Evolutionary conservation across 2,113 vertebrate genomes (phyloP), one percentile per base, ranked within the genome.

Genomic region (Phoxinus phoxinus): DNA sequence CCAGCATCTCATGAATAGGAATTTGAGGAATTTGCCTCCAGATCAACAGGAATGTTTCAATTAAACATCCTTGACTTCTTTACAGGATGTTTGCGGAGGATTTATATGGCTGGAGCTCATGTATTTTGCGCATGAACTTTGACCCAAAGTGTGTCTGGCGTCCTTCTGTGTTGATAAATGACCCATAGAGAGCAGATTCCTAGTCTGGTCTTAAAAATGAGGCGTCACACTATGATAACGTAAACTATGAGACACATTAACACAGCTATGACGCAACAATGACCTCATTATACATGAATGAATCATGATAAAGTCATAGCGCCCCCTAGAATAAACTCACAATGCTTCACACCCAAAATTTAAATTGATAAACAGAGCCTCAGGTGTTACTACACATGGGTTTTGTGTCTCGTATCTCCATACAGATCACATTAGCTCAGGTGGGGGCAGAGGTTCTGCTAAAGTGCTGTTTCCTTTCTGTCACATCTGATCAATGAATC

Each of bases 391-490:
- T 59, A 15, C 23, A 61, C 56, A n/a, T 27, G n/a, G 53, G 6
- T 61, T 61, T 61, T n/a, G 53, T 3, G 8, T 48, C 41, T 79
- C 19, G 1, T 51, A 25, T 69, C 80, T 82, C 44, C 44, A 35
- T 48, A 82, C 5, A 46, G 41, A 69, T 81, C 79, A 63, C 61
- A 51, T 82, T 82, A 82, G 44, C 44, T 69, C 11, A 30, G 25
- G n/a, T 53, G 32, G 4, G 27, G 79, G 17, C 5, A 10, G 61
- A 12, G 30, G n/a, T 69, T 69, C 25, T 81, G 77, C 48, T 19
- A 81, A 69, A 51, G 30, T 23, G 44, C 80, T 69, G 44, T 53
- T 71, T 82, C 27, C 61, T 81, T 81, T 41, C 79, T 67, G 79
- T 82, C 80, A 23, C 30, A 10, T 58, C 19, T 35, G 37, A 81